Evolutionary conservation across 2,888 invertebrate genomes (phyloP).

Genomic region (Idaea biselata): DNA sequence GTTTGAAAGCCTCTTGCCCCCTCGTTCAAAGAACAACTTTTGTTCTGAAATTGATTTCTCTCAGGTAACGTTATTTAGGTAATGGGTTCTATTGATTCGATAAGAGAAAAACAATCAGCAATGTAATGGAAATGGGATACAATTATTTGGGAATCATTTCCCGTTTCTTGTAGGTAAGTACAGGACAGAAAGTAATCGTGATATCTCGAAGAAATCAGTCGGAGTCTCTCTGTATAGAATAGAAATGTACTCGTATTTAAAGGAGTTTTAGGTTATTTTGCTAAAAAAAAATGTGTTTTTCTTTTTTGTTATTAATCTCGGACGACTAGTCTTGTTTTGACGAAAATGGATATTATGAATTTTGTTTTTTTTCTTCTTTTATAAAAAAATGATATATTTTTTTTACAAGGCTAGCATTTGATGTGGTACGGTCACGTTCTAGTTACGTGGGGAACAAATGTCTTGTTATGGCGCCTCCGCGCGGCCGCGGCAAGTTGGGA

Average conservation of each 20-base stretch:
- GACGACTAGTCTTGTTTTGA: too few relatives aligned
- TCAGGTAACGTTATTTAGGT: neutral
- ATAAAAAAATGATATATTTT: too few relatives aligned
- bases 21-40: neutral
- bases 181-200: neutral
- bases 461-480: too few relatives aligned
- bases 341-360: too few relatives aligned
- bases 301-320: too few relatives aligned
- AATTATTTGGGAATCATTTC: neutral
- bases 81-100: conserved; percentile 1
- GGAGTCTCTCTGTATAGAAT: neutral
- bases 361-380: too few relatives aligned
- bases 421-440: too few relatives aligned
- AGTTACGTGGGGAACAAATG: too few relatives aligned
- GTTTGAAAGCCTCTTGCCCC: neutral
- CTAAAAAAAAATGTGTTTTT: too few relatives aligned
- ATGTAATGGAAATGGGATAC: neutral
- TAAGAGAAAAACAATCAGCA: neutral
- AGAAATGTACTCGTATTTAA: neutral
- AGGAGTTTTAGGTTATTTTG: too few relatives aligned
- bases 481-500: too few relatives aligned
- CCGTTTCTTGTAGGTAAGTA: neutral
- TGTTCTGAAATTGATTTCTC: neutral
- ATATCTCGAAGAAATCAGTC: neutral
- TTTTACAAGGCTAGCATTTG: too few relatives aligned